Conservation (phyloP, 1,140 invertebrate species). For the Calliphora vicina region DNA sequence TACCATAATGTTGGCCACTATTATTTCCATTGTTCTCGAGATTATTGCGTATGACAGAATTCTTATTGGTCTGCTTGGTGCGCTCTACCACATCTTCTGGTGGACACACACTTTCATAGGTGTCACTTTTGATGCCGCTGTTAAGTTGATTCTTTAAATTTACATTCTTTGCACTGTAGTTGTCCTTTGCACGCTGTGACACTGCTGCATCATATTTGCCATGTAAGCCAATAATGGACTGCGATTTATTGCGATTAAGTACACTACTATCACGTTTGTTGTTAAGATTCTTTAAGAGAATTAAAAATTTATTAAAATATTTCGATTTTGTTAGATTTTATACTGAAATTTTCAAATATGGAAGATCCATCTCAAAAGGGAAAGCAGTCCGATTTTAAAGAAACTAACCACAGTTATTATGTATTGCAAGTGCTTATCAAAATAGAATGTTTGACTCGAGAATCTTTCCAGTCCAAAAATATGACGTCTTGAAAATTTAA, state of each 20-base stretch:
- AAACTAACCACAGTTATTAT: no score
- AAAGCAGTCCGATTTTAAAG: no score
- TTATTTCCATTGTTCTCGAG: conserved; percentile 41
- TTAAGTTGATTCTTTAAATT: conserved; percentile 44
- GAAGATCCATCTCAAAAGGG: no score
- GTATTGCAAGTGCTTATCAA: no score
- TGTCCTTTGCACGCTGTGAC: conserved; percentile 48
- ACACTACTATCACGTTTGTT: conserved; percentile 52
- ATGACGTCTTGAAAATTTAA: no score
- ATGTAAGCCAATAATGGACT: conserved; percentile 57
- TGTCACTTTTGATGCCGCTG: conserved; percentile 60
- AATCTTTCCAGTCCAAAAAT: no score
- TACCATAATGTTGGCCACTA: neutral
- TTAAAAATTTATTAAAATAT: neutral
- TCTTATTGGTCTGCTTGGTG: conserved; percentile 58
- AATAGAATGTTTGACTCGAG: no score
- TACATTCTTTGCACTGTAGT: conserved; percentile 55
- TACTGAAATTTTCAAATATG: no score
- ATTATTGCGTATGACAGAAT: conserved; percentile 60
- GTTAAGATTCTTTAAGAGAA: conserved; percentile 52
- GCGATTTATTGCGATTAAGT: conserved; percentile 59
- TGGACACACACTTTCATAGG: conserved; percentile 62
- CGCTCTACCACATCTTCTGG: conserved; percentile 61
- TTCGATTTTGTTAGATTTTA: no score
- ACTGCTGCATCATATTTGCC: conserved; percentile 51